Percentiles rank a stretch among this genome's conserved stretches.
Evolutionary conservation across 2,113 vertebrate genomes (phyloP).

Genomic region (Hypocryptadius cinnamomeus): DNA sequence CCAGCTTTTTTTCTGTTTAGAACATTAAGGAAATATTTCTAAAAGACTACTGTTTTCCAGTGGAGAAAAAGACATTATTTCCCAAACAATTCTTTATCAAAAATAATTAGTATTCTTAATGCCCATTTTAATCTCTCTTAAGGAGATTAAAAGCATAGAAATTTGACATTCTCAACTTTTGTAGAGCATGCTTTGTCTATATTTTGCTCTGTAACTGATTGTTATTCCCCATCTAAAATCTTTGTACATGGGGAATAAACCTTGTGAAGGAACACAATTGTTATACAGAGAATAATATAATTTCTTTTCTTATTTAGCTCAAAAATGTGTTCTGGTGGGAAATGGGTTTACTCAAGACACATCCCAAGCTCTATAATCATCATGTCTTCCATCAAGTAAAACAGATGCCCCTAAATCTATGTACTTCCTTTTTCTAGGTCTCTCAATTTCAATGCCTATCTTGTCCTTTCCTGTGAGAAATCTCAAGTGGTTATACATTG

Average conservation of each 20-base stretch:
- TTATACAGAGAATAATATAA: not conserved
- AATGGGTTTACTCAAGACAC: rapidly evolving
- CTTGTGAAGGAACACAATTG: not conserved
- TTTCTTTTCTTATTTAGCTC: not conserved
- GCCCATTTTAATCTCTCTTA: not conserved
- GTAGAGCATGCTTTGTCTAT: not conserved
- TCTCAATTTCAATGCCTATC: not conserved
- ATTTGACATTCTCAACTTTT: not conserved
- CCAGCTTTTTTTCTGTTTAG: not conserved
- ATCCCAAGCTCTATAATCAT: not conserved
- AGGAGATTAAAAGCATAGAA: not conserved
- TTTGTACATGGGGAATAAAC: not conserved
- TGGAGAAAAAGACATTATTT: not conserved
- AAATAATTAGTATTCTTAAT: not conserved
- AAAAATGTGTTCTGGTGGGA: not conserved
- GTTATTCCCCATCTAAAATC: not conserved
- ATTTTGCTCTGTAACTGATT: not conserved
- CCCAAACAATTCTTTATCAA: not conserved
- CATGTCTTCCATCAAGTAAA: not conserved
- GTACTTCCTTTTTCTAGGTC: not conserved
- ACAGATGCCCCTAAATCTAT: not conserved
- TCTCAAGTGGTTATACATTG: not conserved
- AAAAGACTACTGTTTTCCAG: not conserved
- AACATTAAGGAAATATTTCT: not conserved
- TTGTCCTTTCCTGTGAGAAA: not conserved